Base-by-base conservation (phyloP, 1,140 invertebrate genomes). In the Cydia splendana region DNA sequence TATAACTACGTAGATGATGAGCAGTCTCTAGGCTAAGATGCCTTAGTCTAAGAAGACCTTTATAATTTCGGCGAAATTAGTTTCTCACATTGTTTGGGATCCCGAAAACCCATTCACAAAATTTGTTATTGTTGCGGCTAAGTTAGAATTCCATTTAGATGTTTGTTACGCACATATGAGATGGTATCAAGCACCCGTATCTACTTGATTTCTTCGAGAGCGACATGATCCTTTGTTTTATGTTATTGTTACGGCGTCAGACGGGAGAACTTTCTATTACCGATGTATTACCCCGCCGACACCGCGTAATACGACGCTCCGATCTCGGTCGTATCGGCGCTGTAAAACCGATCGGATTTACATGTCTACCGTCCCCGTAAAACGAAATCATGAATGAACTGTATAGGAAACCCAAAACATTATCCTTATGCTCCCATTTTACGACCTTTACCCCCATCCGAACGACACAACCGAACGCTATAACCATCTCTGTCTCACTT, bases 391-490 rank as follows among this genome's bases (percentile, higher is more conserved):
- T 93, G 91, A 93, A 93, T 93, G 91, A 91, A 92, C 90, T 86
- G 91, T 91, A 89, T 88, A 91, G 88, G 89, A 90, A 88, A 90
- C 90, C 91, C 85, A 90, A 90, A 93, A 91, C 91, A 92, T 93
- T 93, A 93, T 93, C 90, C 91, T 93, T 93, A 93, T 93, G 91
- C 89, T 93, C 86, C 87, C 90, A 91, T 93, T 93, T 93, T 93
- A 93, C 89, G 91, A 93, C 88, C 90, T 91, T 90, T 90, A 91
- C 90, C 91, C 88, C 90, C 89, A 91, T 91, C 88, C 80, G 89
- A 86, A 85, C 84, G 91, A 89, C 90, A 91, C 89, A 87, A 78
- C 83, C 88, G 89, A 92, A 91, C 87, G 87, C 87, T 75, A 71
- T 77, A 73, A 77, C 84, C 84, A 83, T 91, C 91, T 82, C 87